Conservation (phyloP, 2,113 vertebrate genomes). For the Gymnobelideus leadbeateri region DNA sequence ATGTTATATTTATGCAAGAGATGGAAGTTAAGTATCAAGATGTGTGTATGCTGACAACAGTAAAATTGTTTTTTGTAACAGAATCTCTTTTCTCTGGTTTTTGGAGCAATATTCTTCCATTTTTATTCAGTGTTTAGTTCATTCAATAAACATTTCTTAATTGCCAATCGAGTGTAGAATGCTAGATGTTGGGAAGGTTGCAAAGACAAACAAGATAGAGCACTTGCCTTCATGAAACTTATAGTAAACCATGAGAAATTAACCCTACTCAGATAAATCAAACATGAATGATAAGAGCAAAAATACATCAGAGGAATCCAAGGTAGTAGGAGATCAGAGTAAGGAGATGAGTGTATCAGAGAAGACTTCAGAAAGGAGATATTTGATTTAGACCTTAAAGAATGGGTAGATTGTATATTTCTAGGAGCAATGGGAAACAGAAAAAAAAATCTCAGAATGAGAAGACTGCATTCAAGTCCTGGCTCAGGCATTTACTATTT, state of each 20-base stretch:
- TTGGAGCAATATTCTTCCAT: no score
- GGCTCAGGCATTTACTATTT: not conserved
- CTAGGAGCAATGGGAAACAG: not conserved
- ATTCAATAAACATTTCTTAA: not conserved
- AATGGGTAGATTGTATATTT: not conserved
- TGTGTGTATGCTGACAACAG: no score
- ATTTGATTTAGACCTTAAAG: not conserved
- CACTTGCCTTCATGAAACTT: not conserved
- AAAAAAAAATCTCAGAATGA: not conserved
- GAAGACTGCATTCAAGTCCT: not conserved
- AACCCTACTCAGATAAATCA: not conserved
- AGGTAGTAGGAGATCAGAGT: not conserved
- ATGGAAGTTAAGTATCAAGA: no score
- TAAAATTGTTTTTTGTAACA: not conserved
- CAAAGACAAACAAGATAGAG: not conserved
- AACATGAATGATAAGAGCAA: not conserved
- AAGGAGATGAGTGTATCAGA: not conserved
- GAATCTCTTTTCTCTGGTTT: not conserved
- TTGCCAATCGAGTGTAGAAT: not conserved
- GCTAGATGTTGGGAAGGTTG: not conserved
- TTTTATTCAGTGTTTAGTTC: not conserved
- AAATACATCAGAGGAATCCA: not conserved
- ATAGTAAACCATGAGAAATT: not conserved
- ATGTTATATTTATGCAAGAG: no score
- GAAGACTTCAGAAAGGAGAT: not conserved